Evolutionary conservation across 2,888 invertebrate genomes (phyloP).

Genomic region (Thecocarcelia acutangulata): DNA sequence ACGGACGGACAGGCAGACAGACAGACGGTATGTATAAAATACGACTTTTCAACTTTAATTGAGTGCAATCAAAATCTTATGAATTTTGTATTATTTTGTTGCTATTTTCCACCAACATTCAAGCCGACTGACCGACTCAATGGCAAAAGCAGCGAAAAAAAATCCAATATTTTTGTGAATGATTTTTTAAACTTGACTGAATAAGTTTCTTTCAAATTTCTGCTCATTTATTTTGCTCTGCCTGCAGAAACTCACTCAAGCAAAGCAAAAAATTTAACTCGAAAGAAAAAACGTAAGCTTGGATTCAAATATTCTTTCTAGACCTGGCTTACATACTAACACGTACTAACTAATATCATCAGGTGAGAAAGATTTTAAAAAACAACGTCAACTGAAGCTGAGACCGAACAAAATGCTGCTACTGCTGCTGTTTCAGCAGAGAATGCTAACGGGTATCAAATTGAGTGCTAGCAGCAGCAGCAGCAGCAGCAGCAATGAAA

Average conservation of each 20-base stretch:
- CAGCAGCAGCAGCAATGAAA: conserved; percentile 8
- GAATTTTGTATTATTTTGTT: conserved; percentile 28
- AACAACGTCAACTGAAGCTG: conserved; percentile 13
- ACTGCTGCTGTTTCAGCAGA: background rate
- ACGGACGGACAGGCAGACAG: background rate
- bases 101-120: background rate
- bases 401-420: conserved; percentile 35
- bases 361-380: conserved; percentile 17
- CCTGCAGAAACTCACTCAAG: conserved; percentile 20
- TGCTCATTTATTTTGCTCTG: conserved; percentile 23
- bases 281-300: background rate
- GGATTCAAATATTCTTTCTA: conserved; percentile 11
- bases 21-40: conserved; percentile 17
- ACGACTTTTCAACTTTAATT: conserved; percentile 70
- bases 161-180: conserved; percentile 50
- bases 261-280: conserved; percentile 34
- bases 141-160: conserved; percentile 27
- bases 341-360: too few relatives aligned
- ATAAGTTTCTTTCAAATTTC: background rate
- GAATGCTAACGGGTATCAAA: background rate
- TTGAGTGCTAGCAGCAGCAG: too few relatives aligned
- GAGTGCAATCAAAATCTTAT: conserved; percentile 61
- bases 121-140: conserved; percentile 58
- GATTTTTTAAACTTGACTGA: conserved; percentile 21
- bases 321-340: conserved; percentile 26